Evolutionary conservation across 2,888 invertebrate genomes (phyloP), one percentile per base, ranked within the genome.

Genomic region (Agrochola macilenta): DNA sequence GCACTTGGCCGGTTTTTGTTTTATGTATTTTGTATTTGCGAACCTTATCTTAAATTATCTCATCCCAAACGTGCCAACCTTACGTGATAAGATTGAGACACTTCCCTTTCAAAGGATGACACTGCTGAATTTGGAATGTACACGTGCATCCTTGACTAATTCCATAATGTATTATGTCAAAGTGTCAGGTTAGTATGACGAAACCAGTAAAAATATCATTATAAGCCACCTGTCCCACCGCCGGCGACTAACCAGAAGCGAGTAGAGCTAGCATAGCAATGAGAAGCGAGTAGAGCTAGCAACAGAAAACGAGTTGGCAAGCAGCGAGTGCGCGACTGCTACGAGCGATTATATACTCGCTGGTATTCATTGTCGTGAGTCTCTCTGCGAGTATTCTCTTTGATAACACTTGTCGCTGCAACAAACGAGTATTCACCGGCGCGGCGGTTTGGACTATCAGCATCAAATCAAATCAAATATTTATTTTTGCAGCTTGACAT

Each of bases 21-120:
- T 90, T 89, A 88, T 85, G 86, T 91, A 90, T 91, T 91, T 89
- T 86, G 90, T 91, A 90, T 92, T 92, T 90, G 87, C 89, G 85
- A 88, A 84, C 83, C 88, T 90, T 90, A 92, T 91, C 91, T 91
- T 89, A 88, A 90, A 92, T 93, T 90, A 91, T 92, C 90, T 90
- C 86, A 87, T 82, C 89, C 86, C 78, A 88, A 89, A 92, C 92
- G 93, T 92, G 92, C 92, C 90, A 90, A 87, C 86, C 90, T 90
- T 91, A 90, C 89, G 77, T 58, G 87, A 90, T 87, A 81, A 86
- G 86, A 68, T 17, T 3, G 23, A 81, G 84, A 79, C 69, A 87
- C 82, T 87, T 86, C 75, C 71, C 64, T 52, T 46, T 69, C 17
- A 17, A 54, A 43, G 49, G 39, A 39, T 63, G 43, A 76, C 65